Base-by-base conservation (phyloP, 2,113 vertebrate genomes). In the Rhombomys opimus region DNA sequence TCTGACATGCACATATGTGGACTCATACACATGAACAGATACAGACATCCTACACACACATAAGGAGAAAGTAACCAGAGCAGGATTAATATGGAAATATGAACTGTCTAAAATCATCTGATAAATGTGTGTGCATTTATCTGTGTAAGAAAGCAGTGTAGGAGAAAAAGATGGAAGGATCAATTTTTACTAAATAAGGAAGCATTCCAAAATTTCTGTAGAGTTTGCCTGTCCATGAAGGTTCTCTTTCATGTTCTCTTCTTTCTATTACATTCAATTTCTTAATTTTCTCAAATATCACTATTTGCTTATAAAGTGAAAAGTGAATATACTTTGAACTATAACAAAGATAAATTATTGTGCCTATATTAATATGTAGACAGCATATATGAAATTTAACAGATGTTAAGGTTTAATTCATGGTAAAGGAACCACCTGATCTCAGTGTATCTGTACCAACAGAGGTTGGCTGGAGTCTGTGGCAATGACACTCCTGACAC, bases 231-330 rank as follows among this genome's bases (percentile, higher is more conserved):
- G 38, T 82, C 32, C 22, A 5, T 84, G 5, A 92, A 72, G 82
- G 75, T 63, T 92, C 11, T 92, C 57, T 90, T 67, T 80, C 95
- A 23, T 81, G 61, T 61, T 87, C 3, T 90, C 61, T 87, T 89
- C 5, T 52, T 82, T 61, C 52, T 77, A 54, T 1, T 72, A 41
- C 10, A 54, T 41, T 94, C 0, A 54, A 73, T 87, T 82, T 84
- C 7, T 89, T 52, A 13, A 57, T 65, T 90, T 90, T 76, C 59
- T 90, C 41, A 80, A 75, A 76, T 65, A 67, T 50, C 3, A 76
- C 46, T 87, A 59, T 46, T 77, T 72, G 2, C 9, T 54, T 77
- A 59, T 82, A 93, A 95, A 86, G 38, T 38, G 20, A 57, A 81
- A 72, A 72, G 72, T n/a, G 93, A 81, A 2, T 86, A 63, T 67